phyloP scores from a whole-genome alignment of 2,888 invertebrate genomes.

The Campoplex nolae region DNA sequence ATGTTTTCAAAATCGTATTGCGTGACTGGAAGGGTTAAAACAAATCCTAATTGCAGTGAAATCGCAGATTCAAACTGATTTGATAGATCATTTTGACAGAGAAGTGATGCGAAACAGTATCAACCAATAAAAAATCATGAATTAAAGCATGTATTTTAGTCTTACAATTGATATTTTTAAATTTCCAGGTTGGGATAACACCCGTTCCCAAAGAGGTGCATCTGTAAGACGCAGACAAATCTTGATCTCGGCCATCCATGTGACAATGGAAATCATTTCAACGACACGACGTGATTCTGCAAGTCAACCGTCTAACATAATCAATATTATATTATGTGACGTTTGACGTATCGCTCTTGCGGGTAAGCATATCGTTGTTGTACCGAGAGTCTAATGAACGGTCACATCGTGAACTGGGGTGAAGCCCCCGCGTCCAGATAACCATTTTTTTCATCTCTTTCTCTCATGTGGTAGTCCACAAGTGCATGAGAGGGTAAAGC shows the following conservation, averaged over 20 bases:
- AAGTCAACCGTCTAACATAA: conserved; percentile 39
- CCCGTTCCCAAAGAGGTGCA: background rate
- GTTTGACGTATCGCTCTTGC: conserved; percentile 13
- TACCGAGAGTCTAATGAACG: conserved; percentile 66
- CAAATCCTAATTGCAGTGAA: too few relatives aligned
- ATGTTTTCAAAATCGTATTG: too few relatives aligned
- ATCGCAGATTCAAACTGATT: background rate
- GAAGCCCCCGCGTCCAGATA: conserved; percentile 55
- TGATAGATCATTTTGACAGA: background rate
- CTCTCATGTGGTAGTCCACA: conserved; percentile 43
- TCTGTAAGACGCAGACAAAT: background rate
- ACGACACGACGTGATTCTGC: conserved; percentile 34
- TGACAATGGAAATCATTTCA: conserved; percentile 46
- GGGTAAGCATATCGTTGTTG: conserved; percentile 36
- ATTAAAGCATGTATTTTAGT: background rate
- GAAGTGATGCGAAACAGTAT: background rate
- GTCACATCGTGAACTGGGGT: conserved; percentile 64
- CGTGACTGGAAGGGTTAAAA: too few relatives aligned
- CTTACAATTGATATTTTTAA: background rate
- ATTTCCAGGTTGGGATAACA: background rate
- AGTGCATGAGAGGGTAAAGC: conserved; percentile 49
- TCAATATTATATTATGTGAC: background rate
- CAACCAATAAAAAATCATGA: background rate
- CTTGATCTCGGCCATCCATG: conserved; percentile 48
- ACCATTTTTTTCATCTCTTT: conserved; percentile 25